Base-by-base conservation (phyloP, 1,140 invertebrate genomes). In the Eurosta solidaginis region DNA sequence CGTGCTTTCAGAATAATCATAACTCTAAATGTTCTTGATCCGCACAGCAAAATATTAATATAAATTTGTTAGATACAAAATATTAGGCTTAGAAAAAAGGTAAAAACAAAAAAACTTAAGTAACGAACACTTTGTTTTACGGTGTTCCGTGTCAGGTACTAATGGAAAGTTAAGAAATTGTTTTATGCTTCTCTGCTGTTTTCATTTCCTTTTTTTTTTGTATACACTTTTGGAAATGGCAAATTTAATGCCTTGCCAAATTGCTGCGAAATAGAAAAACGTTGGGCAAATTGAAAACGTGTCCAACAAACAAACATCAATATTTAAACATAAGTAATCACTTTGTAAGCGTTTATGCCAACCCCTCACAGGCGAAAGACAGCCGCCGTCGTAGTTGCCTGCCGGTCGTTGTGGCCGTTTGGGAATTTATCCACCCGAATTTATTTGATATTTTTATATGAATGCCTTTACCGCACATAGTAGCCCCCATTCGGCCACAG, bases 261-360 rank as follows among this genome's bases (percentile, higher is more conserved):
- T 40, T 68, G 59, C 59, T 68, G 33, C 59, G 59, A 68, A 68
- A 68, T 68, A 40, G 59, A 40, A 68, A 74, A 68, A 68, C 22
- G 29, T 20, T 68, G 10, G 10, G 40, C 44, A 85, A 85, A 85
- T 85, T 85, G 84, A 85, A 85, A 85, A 85, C 84, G 84, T 85
- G 84, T 85, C 84, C 84, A 84, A 85, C 75, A 80, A 82, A 82
- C 82, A 79, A 78, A 79, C 84, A 85, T 85, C 84, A 85, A 85
- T 85, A 85, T 85, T 85, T 85, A 85, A 85, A 82, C 80, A 84
- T 81, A 79, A 84, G 84, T 85, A 85, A 85, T 85, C 84, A 85
- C 83, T 85, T 85, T 85, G 84, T 85, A 85, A 85, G 85, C 84
- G 84, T 78, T 80, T 76, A 3, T 5, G 40, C 42, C 73, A 17